Percentiles rank a stretch among this genome's conserved stretches.
These are phyloP conservation scores for Cuniculus paca DNA, from an alignment of 2,797 vertebrate species.

Conservation along the genomic window DNA sequence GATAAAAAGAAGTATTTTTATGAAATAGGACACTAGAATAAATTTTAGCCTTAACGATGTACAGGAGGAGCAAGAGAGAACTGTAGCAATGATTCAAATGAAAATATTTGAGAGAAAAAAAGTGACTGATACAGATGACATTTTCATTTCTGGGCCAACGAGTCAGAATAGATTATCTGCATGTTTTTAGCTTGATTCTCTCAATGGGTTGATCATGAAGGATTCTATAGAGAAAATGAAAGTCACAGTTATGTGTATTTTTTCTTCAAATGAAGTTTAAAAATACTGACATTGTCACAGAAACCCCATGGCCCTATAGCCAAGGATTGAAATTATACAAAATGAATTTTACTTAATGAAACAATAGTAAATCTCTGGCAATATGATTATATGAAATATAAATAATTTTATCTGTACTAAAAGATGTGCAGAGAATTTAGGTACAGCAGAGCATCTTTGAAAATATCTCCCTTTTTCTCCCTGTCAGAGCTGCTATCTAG, in stretches of 20 bases:
- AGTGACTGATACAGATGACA: not conserved
- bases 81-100: slow-evolving; percentile 7
- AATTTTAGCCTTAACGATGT: not conserved
- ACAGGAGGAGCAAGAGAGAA: not conserved
- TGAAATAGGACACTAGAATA: not conserved
- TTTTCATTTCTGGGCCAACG: slow-evolving; percentile 15
- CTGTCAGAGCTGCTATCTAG: not conserved
- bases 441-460: slow-evolving; percentile 29
- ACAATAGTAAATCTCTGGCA: slow-evolving; percentile 22
- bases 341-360: slow-evolving; percentile 43
- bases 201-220: slow-evolving; percentile 39
- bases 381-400: slow-evolving; percentile 26
- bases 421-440: not conserved
- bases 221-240: slow-evolving; percentile 18
- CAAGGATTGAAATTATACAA: slow-evolving; percentile 35
- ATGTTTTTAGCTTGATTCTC: slow-evolving; percentile 9
- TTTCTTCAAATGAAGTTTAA: slow-evolving; percentile 54
- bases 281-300: not conserved
- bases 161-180: slow-evolving; percentile 42
- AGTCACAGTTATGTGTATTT: not conserved
- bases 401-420: slow-evolving; percentile 37
- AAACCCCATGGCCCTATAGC: not conserved
- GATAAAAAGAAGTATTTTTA: slow-evolving; percentile 6
- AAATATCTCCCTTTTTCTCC: slow-evolving; percentile 17
- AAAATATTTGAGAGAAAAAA: not conserved